These are phyloP conservation scores for Micromys minutus DNA, from an alignment of 2,113 vertebrate genomes.

Conservation along the genomic window DNA sequence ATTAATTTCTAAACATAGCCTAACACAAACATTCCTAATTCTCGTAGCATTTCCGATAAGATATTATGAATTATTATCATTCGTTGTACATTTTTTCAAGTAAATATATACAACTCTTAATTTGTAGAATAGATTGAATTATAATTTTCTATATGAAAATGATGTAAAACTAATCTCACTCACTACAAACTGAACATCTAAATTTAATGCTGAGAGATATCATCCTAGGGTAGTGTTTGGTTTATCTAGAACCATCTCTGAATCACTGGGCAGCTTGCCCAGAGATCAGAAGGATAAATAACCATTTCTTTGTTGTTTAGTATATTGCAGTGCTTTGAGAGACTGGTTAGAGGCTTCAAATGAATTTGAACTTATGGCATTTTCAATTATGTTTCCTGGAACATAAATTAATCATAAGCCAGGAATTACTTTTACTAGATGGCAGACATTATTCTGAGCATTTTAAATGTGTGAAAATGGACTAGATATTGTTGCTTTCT, in stretches of 20 bases:
- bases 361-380: background rate
- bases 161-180: background rate
- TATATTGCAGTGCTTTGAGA: background rate
- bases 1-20: background rate
- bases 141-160: background rate
- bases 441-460: background rate
- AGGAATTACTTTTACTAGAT: background rate
- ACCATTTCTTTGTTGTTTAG: accelerated
- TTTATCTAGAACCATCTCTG: background rate
- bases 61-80: background rate
- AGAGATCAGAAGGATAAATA: background rate
- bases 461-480: background rate
- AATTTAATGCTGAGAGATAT: background rate
- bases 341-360: background rate
- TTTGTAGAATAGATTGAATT: background rate
- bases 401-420: background rate
- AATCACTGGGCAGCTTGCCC: background rate
- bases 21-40: background rate
- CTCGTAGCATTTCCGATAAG: background rate
- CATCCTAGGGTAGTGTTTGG: background rate
- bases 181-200: background rate
- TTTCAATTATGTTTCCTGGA: background rate
- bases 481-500: background rate
- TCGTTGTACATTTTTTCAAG: background rate
- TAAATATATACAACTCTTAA: background rate